Evolutionary conservation across 2,888 invertebrate species (phyloP), one percentile per base, ranked within the genome.

Genomic region (Timema cristinae): DNA sequence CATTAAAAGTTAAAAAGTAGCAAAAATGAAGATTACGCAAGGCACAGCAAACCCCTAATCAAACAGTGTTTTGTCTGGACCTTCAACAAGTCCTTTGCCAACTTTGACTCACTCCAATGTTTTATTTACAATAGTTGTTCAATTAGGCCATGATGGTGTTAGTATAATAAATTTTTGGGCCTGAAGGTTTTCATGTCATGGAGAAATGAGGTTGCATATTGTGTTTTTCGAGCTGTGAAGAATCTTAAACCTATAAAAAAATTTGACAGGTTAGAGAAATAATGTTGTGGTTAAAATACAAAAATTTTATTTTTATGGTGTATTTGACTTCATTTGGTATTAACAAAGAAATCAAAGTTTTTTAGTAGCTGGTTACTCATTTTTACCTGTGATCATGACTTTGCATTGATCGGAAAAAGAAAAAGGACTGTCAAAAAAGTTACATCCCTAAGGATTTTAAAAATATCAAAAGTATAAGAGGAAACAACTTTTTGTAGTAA

Each of bases 111-210:
- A 59, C 15, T n/a, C 15, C 5, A 8, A 59, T 59, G 59, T 59
- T 59, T 32, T 59, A 59, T 32, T 59, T n/a, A 59, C 59, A 1
- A 0, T n/a, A 59, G 5, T 8, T 59, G 59, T 15, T 0, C 32
- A 59, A 59, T n/a, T 59, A 59, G 8, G n/a, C 32, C 59, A 59
- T 32, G 32, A n/a, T 59, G 59, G n/a, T 59, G n/a, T 59, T 9
- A 59, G 59, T 59, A 59, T 59, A 32, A 59, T 59, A 7, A 56
- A 56, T 16, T 16, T 56, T 5, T 56, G 15, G 7, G 16, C 6
- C 4, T 9, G 32, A 9, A 32, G n/a, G 9, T n/a, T 59, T 15
- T 59, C 59, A 16, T 15, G 59, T 16, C 59, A n/a, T 0, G 59
- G 59, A 16, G 15, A n/a, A 56, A 56, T 6, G 7, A 56, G 16